A percentile compares a stretch with the other conserved stretches of the same genome.
Conservation (phyloP, 2,113 vertebrate genomes). For the Etheostoma cragini region DNA sequence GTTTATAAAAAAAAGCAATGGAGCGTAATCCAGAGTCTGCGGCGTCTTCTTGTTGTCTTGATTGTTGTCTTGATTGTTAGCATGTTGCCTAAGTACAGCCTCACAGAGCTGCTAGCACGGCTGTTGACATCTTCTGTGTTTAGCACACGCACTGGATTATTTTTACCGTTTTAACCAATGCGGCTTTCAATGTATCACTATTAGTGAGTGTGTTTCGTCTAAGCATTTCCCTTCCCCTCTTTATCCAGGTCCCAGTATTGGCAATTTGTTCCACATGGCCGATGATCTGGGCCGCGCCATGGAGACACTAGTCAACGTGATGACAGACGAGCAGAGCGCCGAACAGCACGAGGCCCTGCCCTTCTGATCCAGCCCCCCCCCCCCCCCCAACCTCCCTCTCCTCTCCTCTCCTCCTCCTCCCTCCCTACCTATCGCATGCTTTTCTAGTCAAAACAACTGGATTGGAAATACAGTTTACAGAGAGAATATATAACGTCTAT, state of each 20-base stretch:
- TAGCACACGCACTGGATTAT: background rate
- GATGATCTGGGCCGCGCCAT: conserved; percentile 95
- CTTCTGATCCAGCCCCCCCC: conserved; percentile 80
- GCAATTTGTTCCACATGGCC: conserved; percentile 96
- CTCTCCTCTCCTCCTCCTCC: background rate
- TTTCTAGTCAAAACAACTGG: conserved; percentile 97
- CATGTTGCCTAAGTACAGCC: background rate
- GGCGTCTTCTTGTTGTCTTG: too few relatives aligned
- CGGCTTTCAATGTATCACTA: background rate
- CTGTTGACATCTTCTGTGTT: background rate
- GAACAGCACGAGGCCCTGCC: conserved; percentile 85
- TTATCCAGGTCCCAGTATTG: conserved; percentile 90
- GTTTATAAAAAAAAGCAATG: too few relatives aligned
- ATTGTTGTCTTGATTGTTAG: too few relatives aligned
- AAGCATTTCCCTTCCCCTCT: conserved; percentile 38
- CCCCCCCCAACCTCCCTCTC: background rate
- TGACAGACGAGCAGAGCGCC: conserved; percentile 92
- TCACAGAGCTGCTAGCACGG: background rate
- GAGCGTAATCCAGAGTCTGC: too few relatives aligned
- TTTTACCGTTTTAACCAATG: background rate
- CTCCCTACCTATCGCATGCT: conserved; percentile 80
- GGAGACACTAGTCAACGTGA: conserved; percentile 95
- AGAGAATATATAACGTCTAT: conserved; percentile 97
- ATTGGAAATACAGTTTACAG: conserved; percentile 99
- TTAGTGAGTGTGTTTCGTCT: background rate